Evolutionary conservation across 2,888 invertebrate species (phyloP), one percentile per base, ranked within the genome.

Genomic region (Pasiphila rectangulata): DNA sequence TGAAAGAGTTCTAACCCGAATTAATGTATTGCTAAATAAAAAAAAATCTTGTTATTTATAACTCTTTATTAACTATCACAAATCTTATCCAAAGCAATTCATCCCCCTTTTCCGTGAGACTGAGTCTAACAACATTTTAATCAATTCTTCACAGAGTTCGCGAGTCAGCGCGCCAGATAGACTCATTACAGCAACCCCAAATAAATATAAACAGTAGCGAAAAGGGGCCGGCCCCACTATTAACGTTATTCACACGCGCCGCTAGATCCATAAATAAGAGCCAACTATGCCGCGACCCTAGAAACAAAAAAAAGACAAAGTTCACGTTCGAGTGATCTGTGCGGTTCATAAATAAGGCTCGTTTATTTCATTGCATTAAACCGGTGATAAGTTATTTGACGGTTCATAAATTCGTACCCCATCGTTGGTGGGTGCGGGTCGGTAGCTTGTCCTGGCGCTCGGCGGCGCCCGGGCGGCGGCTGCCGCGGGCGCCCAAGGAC

Each of bases 111-210:
- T 83, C 80, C 82, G 75, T 79, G 69, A 83, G 79, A 81, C 81
- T 83, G 83, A 69, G 71, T 74, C 80, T 84, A 87, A 87, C 86
- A 84, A 85, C 83, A 80, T 87, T 87, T 86, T 86, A 87, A 87
- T 87, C 87, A 87, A 87, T 87, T 87, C 83, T 85, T 80, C 78
- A 79, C 86, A 86, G 84, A 81, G 83, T 84, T 85, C 74, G 83
- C 87, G 87, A 85, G 83, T 85, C 86, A 84, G 76, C 82, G 85
- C 83, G 77, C 74, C 75, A 83, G 85, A 86, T 83, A 85, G 82
- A 84, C 83, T 85, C 84, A 86, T 86, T 86, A 85, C 79, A 69
- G 68, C 79, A 73, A 84, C 85, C 86, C 86, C 85, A 85, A 85
- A 87, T 85, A 86, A 85, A 86, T 84, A 87, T 83, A 86, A 87